A percentile compares a stretch with the other conserved stretches of the same genome.
phyloP scores from a whole-genome alignment of 1,140 invertebrate genomes.

The Scaptomyza hsui region DNA sequence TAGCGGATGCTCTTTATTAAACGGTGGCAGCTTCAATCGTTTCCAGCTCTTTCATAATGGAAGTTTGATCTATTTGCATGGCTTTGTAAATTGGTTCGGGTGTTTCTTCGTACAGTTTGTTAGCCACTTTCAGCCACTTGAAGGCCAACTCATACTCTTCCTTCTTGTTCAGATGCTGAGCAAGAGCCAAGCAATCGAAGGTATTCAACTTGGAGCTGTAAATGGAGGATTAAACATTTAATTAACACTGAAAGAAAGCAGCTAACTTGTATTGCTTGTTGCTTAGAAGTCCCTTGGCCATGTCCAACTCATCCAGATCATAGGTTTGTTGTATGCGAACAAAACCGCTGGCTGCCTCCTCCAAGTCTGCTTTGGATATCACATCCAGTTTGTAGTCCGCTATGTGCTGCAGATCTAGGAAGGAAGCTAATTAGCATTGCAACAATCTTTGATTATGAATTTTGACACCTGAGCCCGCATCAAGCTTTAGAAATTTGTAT shows the following conservation, averaged over 20 bases:
- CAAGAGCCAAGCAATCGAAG: conserved; percentile 46
- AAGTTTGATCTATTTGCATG: conserved; percentile 15
- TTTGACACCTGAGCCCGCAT: conserved; percentile 12
- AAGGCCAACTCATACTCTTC: background rate
- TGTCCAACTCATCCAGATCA: conserved; percentile 23
- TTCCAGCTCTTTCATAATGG: conserved; percentile 33
- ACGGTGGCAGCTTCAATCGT: background rate
- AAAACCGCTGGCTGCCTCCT: conserved; percentile 6
- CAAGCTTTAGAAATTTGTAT: background rate
- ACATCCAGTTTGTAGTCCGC: conserved; percentile 2
- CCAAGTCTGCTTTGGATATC: conserved; percentile 26
- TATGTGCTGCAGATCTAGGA: conserved; percentile 23
- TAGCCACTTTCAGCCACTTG: conserved; percentile 40
- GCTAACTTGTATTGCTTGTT: conserved; percentile 45
- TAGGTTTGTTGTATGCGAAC: conserved; percentile 23
- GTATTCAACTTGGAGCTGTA: conserved; percentile 38
- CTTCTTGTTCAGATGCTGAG: conserved; percentile 2
- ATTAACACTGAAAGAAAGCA: no score
- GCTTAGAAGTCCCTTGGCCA: conserved; percentile 38
- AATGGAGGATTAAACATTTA: background rate
- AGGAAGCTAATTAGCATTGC: no score
- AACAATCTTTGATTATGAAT: background rate
- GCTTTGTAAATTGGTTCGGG: conserved; percentile 31
- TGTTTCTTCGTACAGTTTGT: conserved; percentile 25
- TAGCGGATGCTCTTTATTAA: conserved; percentile 7